phyloP scores from a whole-genome alignment of 2,797 vertebrate species.

The Labroides dimidiatus region DNA sequence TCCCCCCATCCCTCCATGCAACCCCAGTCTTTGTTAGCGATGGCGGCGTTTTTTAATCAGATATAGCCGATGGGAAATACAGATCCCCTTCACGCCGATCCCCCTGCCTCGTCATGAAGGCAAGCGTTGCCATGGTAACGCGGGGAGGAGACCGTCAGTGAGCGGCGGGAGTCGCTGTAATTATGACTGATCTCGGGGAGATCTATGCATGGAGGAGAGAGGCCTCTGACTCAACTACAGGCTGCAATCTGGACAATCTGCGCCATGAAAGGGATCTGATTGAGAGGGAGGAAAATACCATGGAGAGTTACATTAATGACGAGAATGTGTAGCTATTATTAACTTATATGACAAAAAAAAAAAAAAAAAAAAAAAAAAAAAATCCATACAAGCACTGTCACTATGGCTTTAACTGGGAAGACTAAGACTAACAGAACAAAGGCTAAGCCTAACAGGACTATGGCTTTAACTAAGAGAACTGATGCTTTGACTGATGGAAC shows the following conservation, averaged over 20 bases:
- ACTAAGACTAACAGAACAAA: too few species aligned
- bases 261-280: conserved; percentile 16
- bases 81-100: conserved; percentile 70
- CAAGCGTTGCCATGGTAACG: conserved; percentile 73
- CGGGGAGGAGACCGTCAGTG: conserved; percentile 41
- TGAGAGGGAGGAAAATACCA: not conserved
- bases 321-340: conserved; percentile 5
- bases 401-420: too few species aligned
- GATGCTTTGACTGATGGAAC: too few species aligned
- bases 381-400: too few species aligned
- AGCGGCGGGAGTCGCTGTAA: conserved; percentile 63
- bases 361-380: too few species aligned
- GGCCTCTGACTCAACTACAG: conserved; percentile 42
- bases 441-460: too few species aligned
- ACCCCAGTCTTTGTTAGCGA: conserved; percentile 52
- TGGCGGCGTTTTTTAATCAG: conserved; percentile 69
- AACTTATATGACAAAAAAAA: not conserved
- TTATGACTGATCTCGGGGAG: conserved; percentile 75
- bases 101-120: conserved; percentile 50
- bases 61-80: conserved; percentile 74
- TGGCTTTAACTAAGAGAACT: too few species aligned
- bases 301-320: conserved; percentile 17
- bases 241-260: conserved; percentile 45
- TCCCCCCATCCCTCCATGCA: too few species aligned
- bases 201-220: conserved; percentile 41